Evolutionary conservation across 2,888 invertebrate genomes (phyloP).

Genomic region (Cerceris rybyensis): DNA sequence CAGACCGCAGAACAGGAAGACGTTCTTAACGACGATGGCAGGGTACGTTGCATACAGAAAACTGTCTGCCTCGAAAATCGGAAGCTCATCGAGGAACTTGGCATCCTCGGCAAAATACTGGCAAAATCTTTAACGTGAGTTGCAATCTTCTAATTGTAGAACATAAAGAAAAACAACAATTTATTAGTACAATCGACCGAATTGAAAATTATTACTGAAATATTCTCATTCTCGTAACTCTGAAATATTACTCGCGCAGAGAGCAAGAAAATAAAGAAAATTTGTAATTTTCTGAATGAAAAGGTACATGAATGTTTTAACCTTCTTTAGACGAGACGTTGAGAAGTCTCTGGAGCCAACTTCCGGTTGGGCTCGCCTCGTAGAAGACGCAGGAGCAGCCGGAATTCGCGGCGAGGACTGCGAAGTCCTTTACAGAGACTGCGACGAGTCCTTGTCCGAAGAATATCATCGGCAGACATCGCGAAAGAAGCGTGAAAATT

Average conservation of each 20-base stretch:
- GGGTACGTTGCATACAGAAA: constrained; percentile 77
- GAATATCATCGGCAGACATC: background rate
- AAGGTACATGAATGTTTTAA: background rate
- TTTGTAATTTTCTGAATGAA: background rate
- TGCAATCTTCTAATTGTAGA: background rate
- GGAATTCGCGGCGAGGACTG: constrained; percentile 77
- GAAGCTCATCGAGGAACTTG: constrained; percentile 72
- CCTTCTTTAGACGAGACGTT: constrained; percentile 66
- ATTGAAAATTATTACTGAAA: too few species aligned
- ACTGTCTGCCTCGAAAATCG: constrained; percentile 77
- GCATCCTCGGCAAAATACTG: constrained; percentile 70
- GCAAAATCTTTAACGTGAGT: constrained; percentile 78
- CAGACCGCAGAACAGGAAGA: constrained; percentile 76
- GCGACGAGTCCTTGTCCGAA: constrained; percentile 40
- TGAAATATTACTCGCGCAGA: too few species aligned
- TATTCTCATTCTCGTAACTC: too few species aligned
- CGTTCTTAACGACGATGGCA: constrained; percentile 74
- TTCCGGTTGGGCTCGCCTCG: constrained; percentile 76
- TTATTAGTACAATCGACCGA: too few species aligned
- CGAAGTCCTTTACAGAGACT: constrained; percentile 76
- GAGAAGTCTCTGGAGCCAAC: constrained; percentile 68
- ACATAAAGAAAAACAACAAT: too few species aligned
- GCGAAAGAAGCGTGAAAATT: too few species aligned
- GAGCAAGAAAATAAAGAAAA: too few species aligned
- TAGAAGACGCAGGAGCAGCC: constrained; percentile 77